A percentile compares a stretch with the other conserved stretches of the same genome.
Evolutionary conservation across 2,888 invertebrate species (phyloP).

Genomic region (Folsomia candida): DNA sequence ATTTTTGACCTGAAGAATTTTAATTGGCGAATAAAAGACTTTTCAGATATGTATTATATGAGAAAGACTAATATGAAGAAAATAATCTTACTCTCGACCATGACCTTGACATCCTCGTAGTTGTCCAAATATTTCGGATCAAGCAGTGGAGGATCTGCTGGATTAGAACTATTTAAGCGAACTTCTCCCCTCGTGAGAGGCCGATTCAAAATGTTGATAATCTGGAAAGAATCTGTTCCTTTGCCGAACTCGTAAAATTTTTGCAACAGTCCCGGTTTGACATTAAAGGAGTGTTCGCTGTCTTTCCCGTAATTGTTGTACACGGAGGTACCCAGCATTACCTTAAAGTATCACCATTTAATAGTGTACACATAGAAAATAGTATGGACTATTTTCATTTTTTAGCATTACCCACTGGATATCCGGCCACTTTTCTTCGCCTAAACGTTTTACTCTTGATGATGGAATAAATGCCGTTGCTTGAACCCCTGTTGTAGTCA

Average conservation of each 20-base stretch:
- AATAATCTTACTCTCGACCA: no score
- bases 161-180: constrained; percentile 23
- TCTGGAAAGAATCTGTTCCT: constrained; percentile 40
- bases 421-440: constrained; percentile 40
- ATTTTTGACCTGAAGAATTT: no score
- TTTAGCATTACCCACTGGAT: constrained; percentile 36
- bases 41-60: no score
- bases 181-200: constrained; percentile 42
- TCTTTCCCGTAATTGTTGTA: constrained; percentile 37
- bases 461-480: constrained; percentile 39
- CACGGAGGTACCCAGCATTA: constrained; percentile 42
- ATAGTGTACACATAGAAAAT: background rate
- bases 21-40: no score
- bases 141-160: constrained; percentile 29
- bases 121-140: constrained; percentile 42
- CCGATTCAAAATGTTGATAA: constrained; percentile 33
- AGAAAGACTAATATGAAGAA: no score
- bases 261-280: constrained; percentile 31
- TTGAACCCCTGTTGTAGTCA: constrained; percentile 39
- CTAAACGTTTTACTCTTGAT: constrained; percentile 22
- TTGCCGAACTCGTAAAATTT: constrained; percentile 32
- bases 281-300: constrained; percentile 39
- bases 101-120: constrained; percentile 27
- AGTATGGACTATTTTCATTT: background rate
- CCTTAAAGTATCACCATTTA: no score